Conservation (phyloP, 2,888 invertebrate species). For the Drosophila suboccidentalis region DNA sequence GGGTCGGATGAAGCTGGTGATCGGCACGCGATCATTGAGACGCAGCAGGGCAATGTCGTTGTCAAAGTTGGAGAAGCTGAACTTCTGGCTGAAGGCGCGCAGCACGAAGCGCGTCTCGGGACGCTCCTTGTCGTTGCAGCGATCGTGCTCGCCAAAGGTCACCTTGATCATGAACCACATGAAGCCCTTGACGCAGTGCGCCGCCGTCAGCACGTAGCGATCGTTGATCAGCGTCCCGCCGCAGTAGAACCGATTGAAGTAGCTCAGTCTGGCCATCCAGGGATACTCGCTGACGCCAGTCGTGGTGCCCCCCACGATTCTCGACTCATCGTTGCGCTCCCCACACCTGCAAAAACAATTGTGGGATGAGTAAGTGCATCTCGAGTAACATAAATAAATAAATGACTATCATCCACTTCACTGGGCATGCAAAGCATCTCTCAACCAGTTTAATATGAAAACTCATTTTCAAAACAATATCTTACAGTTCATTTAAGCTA, state of each 20-base stretch:
- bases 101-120: slow-evolving; percentile 93
- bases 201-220: slow-evolving; percentile 94
- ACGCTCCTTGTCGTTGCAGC: slow-evolving; percentile 90
- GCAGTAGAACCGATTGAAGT: slow-evolving; percentile 95
- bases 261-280: slow-evolving; percentile 95
- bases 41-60: slow-evolving; percentile 94
- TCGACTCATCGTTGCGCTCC: slow-evolving; percentile 91
- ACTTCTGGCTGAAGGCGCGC: slow-evolving; percentile 91
- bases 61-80: slow-evolving; percentile 94
- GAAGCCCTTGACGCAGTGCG: slow-evolving; percentile 96
- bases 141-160: slow-evolving; percentile 94
- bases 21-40: slow-evolving; percentile 92
- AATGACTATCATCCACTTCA: slow-evolving; percentile 29
- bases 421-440: background rate
- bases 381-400: slow-evolving; percentile 20
- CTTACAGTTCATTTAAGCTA: background rate
- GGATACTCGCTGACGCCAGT: slow-evolving; percentile 93
- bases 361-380: slow-evolving; percentile 15
- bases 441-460: background rate
- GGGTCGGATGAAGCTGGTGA: slow-evolving; percentile 92
- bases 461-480: slow-evolving; percentile 4
- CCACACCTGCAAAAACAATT: slow-evolving; percentile 88
- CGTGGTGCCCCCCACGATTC: slow-evolving; percentile 93
- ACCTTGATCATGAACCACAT: slow-evolving; percentile 98
- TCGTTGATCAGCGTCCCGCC: slow-evolving; percentile 95